Evolutionary conservation across 1,140 invertebrate genomes (phyloP).

Genomic region (Diorhabda carinulata): DNA sequence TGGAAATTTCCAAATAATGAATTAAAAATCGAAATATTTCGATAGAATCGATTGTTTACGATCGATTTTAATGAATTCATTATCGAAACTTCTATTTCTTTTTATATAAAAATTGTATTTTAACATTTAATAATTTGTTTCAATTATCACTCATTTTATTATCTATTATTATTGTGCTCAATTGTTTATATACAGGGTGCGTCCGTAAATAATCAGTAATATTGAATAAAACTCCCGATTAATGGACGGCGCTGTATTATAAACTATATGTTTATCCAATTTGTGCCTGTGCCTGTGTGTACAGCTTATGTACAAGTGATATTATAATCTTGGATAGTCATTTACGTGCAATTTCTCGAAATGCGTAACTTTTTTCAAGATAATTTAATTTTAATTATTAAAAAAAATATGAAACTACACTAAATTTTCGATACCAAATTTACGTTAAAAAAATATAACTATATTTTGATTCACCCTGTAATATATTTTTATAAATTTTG

Average conservation of each 20-base stretch:
- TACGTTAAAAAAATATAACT: not conserved
- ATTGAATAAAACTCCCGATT: not conserved
- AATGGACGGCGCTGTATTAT: conserved; percentile 13
- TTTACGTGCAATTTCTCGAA: conserved; percentile 27
- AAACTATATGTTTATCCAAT: conserved; percentile 23
- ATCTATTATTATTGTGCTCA: conserved; percentile 17
- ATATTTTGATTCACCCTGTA: not conserved
- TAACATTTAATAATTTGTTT: not conserved
- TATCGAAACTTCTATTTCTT: too few species aligned
- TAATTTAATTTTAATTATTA: conserved; percentile 1
- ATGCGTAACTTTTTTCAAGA: conserved; percentile 22
- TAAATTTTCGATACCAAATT: not conserved
- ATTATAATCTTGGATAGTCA: conserved; percentile 28
- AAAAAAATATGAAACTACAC: not conserved
- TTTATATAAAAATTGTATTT: not conserved
- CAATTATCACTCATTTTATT: not conserved
- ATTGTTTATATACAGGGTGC: not conserved
- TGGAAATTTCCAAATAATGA: too few species aligned
- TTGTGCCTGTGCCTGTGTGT: conserved; percentile 27
- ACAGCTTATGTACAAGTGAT: conserved; percentile 33
- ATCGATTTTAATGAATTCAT: too few species aligned
- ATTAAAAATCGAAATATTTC: too few species aligned
- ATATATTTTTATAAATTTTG: not conserved
- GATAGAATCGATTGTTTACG: too few species aligned
- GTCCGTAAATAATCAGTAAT: too few species aligned